Evolutionary conservation across 2,888 invertebrate genomes (phyloP).

Genomic region (Fragum sueziense): DNA sequence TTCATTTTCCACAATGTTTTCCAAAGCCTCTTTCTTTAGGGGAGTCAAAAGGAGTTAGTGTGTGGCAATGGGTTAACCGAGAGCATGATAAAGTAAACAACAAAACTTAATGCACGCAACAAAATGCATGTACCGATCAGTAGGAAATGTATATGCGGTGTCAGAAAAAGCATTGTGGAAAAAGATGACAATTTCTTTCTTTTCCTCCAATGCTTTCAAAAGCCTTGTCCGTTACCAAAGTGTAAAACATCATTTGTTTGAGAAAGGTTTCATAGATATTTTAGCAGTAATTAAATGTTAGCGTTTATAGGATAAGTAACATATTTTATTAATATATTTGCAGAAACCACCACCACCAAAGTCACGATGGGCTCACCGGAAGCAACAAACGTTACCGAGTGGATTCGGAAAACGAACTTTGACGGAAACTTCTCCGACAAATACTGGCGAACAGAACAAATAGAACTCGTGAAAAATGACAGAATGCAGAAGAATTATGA

Average conservation of each 20-base stretch:
- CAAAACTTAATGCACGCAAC: too few relatives aligned
- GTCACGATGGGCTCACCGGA: slow-evolving; percentile 21
- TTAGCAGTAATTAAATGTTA: too few relatives aligned
- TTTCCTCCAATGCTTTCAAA: background rate
- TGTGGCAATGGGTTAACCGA: too few relatives aligned
- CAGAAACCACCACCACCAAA: background rate
- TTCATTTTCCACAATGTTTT: too few relatives aligned
- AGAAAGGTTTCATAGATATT: background rate
- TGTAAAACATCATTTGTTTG: background rate
- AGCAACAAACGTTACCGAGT: slow-evolving; percentile 8
- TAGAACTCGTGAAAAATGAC: slow-evolving; percentile 35
- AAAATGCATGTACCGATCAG: too few relatives aligned
- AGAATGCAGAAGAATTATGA: slow-evolving; percentile 25
- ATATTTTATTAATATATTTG: background rate
- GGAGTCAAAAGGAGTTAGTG: too few relatives aligned
- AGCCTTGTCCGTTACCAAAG: background rate
- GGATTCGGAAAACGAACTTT: slow-evolving; percentile 35
- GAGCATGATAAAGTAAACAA: too few relatives aligned
- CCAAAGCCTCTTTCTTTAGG: too few relatives aligned
- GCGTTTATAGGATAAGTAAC: too few relatives aligned
- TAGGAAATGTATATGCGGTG: too few relatives aligned
- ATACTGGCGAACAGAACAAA: slow-evolving; percentile 42
- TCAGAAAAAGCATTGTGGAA: too few relatives aligned
- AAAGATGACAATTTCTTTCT: too few relatives aligned
- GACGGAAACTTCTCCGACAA: slow-evolving; percentile 38